Evolutionary conservation across 1,140 invertebrate species (phyloP), one percentile per base, ranked within the genome.

Genomic region (Sinonovacula constricta): DNA sequence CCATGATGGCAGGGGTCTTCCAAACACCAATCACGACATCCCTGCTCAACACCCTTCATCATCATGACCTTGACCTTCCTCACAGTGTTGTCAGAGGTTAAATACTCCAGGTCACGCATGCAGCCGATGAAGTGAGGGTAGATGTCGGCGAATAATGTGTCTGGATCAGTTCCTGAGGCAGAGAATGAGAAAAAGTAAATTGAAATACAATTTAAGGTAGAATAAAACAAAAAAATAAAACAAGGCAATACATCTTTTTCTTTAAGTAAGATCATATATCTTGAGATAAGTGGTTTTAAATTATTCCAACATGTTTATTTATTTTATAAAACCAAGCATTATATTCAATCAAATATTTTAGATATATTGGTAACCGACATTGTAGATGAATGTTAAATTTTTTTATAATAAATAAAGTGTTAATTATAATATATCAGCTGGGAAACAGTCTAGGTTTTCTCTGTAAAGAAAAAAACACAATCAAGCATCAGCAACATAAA

Each of bases 41-140:
- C 87, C 26, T 74, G 31, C 10, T 36, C 78, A 28, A 88, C 80
- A 10, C 74, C 79, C 53, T 70, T 66, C 51, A 49, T 82, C 30
- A 94, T 95, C 0, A 95, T 95, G 76, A 96, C 95, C 12, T 96
- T 88, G 7, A 96, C 95, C 33, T 93, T 93, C 75, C 96, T 95
- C 7, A 95, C 94, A 45, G 95, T 89, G 31, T 96, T 91, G 91
- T 95, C 94, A 5, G 95, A 95, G 2, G 95, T 95, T 89, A 94
- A 95, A 26, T 97, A 92, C 12, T 95, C 93, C 89, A 97, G 95
- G 83, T 97, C 94, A 85, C 95, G 94, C 72, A 97, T 95, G 87
- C 96, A 98, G 2, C 96, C 96, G 53, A 97, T 95, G 89, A 97
- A 97, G 14, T 96, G 96, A 91, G 96, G 95, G 79, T 96, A 96